Evolutionary conservation across 2,113 vertebrate genomes (phyloP), one percentile per base, ranked within the genome.

Genomic region (Nothoprocta perdicaria): DNA sequence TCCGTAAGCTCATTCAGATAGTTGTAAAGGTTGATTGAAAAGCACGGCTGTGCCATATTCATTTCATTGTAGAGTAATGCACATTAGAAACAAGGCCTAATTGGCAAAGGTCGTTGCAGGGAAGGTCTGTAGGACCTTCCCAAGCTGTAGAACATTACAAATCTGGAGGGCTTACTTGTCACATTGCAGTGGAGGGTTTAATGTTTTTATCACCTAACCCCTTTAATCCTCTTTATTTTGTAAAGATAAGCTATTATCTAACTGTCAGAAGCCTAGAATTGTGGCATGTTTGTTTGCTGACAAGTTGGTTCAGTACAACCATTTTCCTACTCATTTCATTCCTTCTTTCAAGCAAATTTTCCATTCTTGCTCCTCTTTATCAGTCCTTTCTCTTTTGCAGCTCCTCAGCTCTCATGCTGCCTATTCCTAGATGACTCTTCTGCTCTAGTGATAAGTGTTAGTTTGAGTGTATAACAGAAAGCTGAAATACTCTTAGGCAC

Each of bases 211-310:
- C 78, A 88, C 94, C 80, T 71, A 91, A 92, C 87, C 74, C 79
- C 79, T 91, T 89, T 93, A 84, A 90, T 83, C 90, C 87, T 95
- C 83, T 88, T 96, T 95, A 94, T 96, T 94, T 94, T 87, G 91
- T 96, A 91, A 93, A 94, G 92, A 94, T 94, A 90, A 95, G 87
- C 92, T 92, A 76, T 97, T 97, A 95, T 93, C 96, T 93, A 83
- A 22, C 91, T 95, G 89, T 91, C 86, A 95, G 82, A 87, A 89
- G 86, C 78, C 88, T 92, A 63, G 88, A 78, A 82, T 94, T 92
- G 84, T 57, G 58, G 50, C 29, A 27, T 66, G 81, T 86, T 79
- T 82, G 82, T 94, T 92, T 91, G 53, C 90, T 87, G 95, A 94
- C 90, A 84, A 89, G 65, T 73, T 53, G 66, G 31, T 89, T 92